Base-by-base conservation (phyloP, 2,888 invertebrate genomes). In the Pristionchus exspectatus region DNA sequence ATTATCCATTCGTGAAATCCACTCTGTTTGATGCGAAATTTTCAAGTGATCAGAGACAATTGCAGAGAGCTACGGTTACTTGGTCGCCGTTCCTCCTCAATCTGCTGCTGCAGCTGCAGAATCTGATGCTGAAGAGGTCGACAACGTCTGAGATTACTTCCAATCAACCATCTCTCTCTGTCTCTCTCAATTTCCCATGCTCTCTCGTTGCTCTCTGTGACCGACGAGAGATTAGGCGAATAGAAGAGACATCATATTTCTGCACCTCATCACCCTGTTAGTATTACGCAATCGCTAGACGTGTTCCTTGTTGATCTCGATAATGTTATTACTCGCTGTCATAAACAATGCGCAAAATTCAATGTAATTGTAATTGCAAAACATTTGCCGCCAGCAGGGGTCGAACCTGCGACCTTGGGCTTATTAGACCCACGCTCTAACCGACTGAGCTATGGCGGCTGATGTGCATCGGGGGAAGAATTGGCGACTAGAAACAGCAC, bases 361-460 rank as follows among this genome's bases (percentile, higher is more conserved):
- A 24, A 59, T 10, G 21, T 9, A 1, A 50, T 10, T 50, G 44
- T 12, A 12, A 50, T 3, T 59, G 59, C 59, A 86, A 87, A 87
- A 33, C 3, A 50, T 87, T 88, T 88, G 87, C 88, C 88, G 77
- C 88, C 63, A 81, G 81, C 90, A 90, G 90, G 90, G 90, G 90
- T 90, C 90, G 90, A 90, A 90, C 90, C 90, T 90, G 90, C 90
- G 90, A 90, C 90, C 90, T 90, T 90, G 90, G 90, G 90, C 90
- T 90, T 90, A 90, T 90, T 90, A 90, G 90, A 90, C 90, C 90
- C 90, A 90, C 90, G 90, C 90, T 90, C 90, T 90, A 90, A 90
- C 90, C 90, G 89, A 90, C 90, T 90, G 90, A 90, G 90, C 90
- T 90, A 90, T 85, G 89, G 89, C 88, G 88, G 90, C 81, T 66